phyloP scores from a whole-genome alignment of 2,113 vertebrate genomes.

The Carettochelys insculpta region DNA sequence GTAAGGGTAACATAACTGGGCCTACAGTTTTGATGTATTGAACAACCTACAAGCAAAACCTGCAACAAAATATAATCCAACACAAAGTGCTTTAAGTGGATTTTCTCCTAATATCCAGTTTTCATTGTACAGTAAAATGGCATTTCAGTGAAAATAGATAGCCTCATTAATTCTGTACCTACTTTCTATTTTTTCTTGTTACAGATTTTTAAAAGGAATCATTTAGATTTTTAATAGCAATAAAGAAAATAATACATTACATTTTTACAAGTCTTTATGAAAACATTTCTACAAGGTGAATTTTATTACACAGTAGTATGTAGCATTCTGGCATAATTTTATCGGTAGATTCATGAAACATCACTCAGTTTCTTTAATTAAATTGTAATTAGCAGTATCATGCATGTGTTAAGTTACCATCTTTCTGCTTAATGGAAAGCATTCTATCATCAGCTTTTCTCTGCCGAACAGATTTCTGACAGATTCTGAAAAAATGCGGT shows the following conservation, averaged over 20 bases:
- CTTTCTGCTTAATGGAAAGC: background rate
- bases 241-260: background rate
- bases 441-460: background rate
- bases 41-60: background rate
- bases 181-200: background rate
- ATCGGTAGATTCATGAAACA: background rate
- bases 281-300: background rate
- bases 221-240: background rate
- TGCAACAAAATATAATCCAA: background rate
- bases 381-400: background rate
- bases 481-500: background rate
- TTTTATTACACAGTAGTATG: background rate
- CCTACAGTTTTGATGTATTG: background rate
- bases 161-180: background rate
- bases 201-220: background rate
- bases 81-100: background rate
- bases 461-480: background rate
- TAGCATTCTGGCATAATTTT: background rate
- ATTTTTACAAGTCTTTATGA: constrained; percentile 8
- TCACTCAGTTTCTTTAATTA: background rate
- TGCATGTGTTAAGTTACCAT: background rate
- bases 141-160: background rate
- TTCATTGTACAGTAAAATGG: background rate
- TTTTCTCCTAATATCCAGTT: background rate
- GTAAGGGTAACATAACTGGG: background rate